These are phyloP conservation scores for Diachasmimorpha longicaudata DNA, from an alignment of 1,140 invertebrate species.

Conservation along the genomic window DNA sequence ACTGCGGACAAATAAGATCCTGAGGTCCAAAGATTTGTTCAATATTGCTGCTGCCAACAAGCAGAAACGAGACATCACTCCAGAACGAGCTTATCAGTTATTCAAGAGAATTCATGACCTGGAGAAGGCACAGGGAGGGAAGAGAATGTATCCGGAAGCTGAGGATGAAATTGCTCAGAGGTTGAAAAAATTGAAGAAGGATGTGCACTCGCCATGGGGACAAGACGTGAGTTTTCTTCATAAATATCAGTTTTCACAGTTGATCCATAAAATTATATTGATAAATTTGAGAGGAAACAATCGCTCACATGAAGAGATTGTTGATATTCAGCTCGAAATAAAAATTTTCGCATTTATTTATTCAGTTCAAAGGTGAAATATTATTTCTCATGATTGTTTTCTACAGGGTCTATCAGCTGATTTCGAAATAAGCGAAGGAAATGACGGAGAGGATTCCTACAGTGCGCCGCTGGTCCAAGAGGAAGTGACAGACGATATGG, in stretches of 20 bases:
- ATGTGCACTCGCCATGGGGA: conserved; percentile 50
- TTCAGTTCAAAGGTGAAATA: not conserved
- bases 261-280: not conserved
- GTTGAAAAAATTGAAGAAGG: conserved; percentile 57
- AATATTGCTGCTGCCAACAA: conserved; percentile 59
- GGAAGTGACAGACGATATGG: conserved; percentile 48
- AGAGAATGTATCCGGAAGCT: conserved; percentile 57
- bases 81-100: conserved; percentile 62
- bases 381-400: not conserved
- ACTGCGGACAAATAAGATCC: conserved; percentile 52
- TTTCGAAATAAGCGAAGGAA: conserved; percentile 49
- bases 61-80: conserved; percentile 58
- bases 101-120: conserved; percentile 60
- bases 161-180: conserved; percentile 59
- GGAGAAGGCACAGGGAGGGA: conserved; percentile 52
- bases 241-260: conserved; percentile 1
- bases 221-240: conserved; percentile 44
- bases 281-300: too few species aligned
- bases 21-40: conserved; percentile 60
- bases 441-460: conserved; percentile 54
- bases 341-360: not conserved
- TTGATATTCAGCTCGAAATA: too few species aligned
- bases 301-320: too few species aligned
- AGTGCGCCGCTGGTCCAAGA: conserved; percentile 47
- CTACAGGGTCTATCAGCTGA: conserved; percentile 46